Conservation (phyloP, 1,140 invertebrate genomes). For the Anastrepha ludens region DNA sequence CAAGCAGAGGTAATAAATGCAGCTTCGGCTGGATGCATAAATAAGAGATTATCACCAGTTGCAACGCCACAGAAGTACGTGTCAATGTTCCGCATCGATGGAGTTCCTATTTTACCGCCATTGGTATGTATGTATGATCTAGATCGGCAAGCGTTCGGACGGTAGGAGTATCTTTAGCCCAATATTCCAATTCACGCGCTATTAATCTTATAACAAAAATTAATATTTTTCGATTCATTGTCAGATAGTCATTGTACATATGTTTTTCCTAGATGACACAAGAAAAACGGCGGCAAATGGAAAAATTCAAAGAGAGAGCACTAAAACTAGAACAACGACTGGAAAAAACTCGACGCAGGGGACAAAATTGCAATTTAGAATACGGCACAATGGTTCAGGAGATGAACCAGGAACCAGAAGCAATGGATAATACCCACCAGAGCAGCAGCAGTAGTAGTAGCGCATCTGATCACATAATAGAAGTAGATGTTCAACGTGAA, state of each 20-base stretch:
- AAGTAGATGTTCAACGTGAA: conserved; percentile 39
- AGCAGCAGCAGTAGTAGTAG: conserved; percentile 20
- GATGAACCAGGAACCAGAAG: not conserved
- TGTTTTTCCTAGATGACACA: conserved; percentile 60
- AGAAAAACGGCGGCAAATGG: conserved; percentile 67
- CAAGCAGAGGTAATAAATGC: not conserved
- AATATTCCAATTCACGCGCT: not conserved
- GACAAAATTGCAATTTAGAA: conserved; percentile 10
- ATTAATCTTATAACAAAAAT: not conserved
- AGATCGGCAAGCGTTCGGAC: conserved; percentile 51
- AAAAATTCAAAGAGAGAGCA: conserved; percentile 69
- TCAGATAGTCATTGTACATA: not conserved
- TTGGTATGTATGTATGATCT: conserved; percentile 75
- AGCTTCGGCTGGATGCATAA: not conserved
- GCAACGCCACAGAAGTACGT: conserved; percentile 65
- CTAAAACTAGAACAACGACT: conserved; percentile 60
- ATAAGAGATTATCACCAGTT: not conserved
- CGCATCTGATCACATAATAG: conserved; percentile 4
- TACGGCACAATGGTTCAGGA: not conserved
- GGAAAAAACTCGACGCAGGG: not conserved
- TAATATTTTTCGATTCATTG: not conserved
- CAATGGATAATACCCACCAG: not conserved
- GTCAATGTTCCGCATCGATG: conserved; percentile 79
- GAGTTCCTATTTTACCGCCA: conserved; percentile 79
- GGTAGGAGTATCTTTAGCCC: not conserved